These are phyloP conservation scores for Lysiphlebus fabarum DNA, from an alignment of 1,140 invertebrate genomes.

Conservation along the genomic window DNA sequence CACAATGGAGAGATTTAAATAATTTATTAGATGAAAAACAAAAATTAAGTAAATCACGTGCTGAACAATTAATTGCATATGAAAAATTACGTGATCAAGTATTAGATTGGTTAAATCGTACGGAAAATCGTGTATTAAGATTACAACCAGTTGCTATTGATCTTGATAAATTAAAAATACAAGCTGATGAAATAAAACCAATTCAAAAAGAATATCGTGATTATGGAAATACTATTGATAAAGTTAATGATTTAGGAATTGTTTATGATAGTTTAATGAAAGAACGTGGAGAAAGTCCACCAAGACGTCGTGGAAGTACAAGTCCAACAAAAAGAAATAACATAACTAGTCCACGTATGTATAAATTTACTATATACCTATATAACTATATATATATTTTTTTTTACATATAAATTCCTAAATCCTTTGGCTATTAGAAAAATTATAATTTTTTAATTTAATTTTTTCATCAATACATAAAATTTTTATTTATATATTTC, in stretches of 20 bases:
- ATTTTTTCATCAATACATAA: neutral
- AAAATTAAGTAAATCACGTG: conserved; percentile 74
- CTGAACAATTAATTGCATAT: conserved; percentile 81
- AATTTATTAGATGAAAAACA: conserved; percentile 78
- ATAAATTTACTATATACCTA: conserved; percentile 5
- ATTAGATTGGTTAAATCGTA: conserved; percentile 77
- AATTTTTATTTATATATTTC: conserved; percentile 6
- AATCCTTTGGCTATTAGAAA: neutral
- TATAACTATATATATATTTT: conserved; percentile 20
- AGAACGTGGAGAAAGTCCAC: conserved; percentile 72
- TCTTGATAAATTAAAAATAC: conserved; percentile 76
- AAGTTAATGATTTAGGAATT: conserved; percentile 85
- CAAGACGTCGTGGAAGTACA: conserved; percentile 60
- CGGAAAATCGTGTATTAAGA: conserved; percentile 69
- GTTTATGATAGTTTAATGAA: conserved; percentile 78
- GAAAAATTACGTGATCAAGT: conserved; percentile 82
- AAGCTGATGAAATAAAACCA: conserved; percentile 84
- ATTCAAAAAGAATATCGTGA: conserved; percentile 87
- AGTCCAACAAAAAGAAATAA: conserved; percentile 74
- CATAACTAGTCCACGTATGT: conserved; percentile 57
- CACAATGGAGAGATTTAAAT: conserved; percentile 82
- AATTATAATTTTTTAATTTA: neutral
- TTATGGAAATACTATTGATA: conserved; percentile 81
- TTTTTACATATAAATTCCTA: neutral
- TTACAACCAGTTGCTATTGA: conserved; percentile 84